phyloP scores from a whole-genome alignment of 2,113 vertebrate species.

The Lasiurus borealis region DNA sequence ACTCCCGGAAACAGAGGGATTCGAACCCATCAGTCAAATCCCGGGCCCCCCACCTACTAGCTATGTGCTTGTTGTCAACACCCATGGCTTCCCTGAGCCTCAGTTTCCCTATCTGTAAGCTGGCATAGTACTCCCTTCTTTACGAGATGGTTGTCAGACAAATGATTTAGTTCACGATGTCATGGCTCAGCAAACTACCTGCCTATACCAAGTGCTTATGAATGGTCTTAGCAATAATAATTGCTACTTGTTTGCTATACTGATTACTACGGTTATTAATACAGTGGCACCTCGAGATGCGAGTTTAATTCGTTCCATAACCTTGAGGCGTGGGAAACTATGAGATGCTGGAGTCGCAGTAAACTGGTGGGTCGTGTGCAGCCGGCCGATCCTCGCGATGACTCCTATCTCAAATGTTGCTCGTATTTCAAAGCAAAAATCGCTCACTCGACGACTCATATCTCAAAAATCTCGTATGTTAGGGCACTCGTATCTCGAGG shows the following conservation, averaged over 20 bases:
- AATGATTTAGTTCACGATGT: rapidly evolving
- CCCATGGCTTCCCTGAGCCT: neutral
- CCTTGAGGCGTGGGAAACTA: no score
- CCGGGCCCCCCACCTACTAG: neutral
- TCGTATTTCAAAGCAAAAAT: no score
- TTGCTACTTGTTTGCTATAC: neutral
- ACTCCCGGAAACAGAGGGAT: neutral
- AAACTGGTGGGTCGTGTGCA: no score
- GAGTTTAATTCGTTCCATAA: no score
- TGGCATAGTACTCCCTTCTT: neutral
- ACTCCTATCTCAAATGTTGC: no score
- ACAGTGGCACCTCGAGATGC: no score
- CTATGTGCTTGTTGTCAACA: neutral
- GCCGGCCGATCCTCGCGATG: no score
- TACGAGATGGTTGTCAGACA: neutral
- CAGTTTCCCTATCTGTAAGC: neutral
- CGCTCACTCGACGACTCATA: no score
- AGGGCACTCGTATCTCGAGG: no score
- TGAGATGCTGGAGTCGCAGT: no score
- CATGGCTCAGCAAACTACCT: neutral
- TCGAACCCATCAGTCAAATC: neutral
- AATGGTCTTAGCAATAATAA: no score
- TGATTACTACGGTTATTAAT: neutral
- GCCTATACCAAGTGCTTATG: neutral
- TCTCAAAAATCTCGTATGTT: no score